These are phyloP conservation scores for Sorex araneus DNA, from an alignment of 2,113 vertebrate species.

Conservation along the genomic window DNA sequence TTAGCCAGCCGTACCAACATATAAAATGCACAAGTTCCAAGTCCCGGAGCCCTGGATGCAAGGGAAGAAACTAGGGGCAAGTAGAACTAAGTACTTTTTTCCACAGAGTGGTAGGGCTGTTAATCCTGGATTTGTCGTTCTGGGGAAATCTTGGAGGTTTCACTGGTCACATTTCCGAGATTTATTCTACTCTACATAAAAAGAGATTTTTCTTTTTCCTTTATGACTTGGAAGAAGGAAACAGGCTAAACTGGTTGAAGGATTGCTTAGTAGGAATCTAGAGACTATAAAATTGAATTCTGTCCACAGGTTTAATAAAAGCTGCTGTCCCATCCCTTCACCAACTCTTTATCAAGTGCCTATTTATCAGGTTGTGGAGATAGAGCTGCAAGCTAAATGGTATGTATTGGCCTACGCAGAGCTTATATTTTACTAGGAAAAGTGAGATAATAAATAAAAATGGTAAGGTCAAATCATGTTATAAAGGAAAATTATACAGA, in stretches of 20 bases:
- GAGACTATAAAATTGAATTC: not conserved
- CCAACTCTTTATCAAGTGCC: not conserved
- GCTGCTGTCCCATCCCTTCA: not conserved
- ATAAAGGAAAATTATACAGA: not conserved
- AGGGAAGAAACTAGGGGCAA: no score
- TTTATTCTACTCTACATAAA: not conserved
- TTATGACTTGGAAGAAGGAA: not conserved
- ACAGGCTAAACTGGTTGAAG: not conserved
- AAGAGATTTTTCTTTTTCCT: not conserved
- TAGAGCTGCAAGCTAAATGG: not conserved
- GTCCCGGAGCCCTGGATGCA: no score
- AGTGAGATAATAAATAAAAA: not conserved
- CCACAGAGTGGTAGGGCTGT: no score
- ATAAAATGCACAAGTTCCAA: no score
- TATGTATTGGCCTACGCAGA: not conserved
- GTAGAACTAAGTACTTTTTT: no score
- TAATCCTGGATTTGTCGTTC: no score
- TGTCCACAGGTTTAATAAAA: not conserved
- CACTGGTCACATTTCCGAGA: not conserved
- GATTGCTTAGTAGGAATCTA: not conserved
- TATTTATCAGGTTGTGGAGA: not conserved
- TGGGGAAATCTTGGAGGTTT: no score
- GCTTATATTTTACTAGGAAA: not conserved
- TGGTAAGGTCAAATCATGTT: not conserved
- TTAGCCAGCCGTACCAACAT: no score